Evolutionary conservation across 30 jellyfish, hydroid and myxozoan species (phyloP).

Genomic region (Cassiopea xamachana): DNA sequence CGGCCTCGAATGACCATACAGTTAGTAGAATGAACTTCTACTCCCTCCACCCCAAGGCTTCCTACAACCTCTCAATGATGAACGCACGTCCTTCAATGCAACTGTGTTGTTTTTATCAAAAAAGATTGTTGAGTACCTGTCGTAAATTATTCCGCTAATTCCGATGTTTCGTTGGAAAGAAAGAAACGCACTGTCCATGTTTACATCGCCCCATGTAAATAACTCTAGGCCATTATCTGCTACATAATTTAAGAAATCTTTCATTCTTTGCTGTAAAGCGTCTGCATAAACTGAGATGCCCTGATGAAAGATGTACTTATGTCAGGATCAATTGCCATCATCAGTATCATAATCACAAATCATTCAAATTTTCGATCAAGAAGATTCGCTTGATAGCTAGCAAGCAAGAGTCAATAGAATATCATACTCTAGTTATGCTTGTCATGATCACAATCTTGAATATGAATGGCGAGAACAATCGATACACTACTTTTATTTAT

Average conservation of each 20-base stretch:
- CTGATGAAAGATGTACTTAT: slow-evolving; percentile 11
- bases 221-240: slow-evolving; percentile 12
- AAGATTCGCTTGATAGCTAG: too few relatives aligned
- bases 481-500: background rate
- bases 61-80: too few relatives aligned
- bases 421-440: too few relatives aligned
- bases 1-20: too few relatives aligned
- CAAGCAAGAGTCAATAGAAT: too few relatives aligned
- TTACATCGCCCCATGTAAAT: slow-evolving; percentile 84
- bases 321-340: background rate
- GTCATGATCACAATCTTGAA: too few relatives aligned
- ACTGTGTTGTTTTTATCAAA: background rate
- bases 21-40: too few relatives aligned
- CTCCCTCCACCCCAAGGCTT: too few relatives aligned
- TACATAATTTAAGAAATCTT: slow-evolving; percentile 23
- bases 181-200: slow-evolving; percentile 27
- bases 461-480: too few relatives aligned
- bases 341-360: too few relatives aligned
- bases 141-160: slow-evolving; percentile 68
- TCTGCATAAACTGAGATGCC: slow-evolving; percentile 67
- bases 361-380: background rate
- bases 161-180: slow-evolving; percentile 33
- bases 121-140: slow-evolving; percentile 17
- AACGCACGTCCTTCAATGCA: too few relatives aligned
- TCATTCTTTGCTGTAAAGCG: slow-evolving; percentile 39